Conservation (phyloP, 2,797 vertebrate genomes). For the Saxicola maurus region DNA sequence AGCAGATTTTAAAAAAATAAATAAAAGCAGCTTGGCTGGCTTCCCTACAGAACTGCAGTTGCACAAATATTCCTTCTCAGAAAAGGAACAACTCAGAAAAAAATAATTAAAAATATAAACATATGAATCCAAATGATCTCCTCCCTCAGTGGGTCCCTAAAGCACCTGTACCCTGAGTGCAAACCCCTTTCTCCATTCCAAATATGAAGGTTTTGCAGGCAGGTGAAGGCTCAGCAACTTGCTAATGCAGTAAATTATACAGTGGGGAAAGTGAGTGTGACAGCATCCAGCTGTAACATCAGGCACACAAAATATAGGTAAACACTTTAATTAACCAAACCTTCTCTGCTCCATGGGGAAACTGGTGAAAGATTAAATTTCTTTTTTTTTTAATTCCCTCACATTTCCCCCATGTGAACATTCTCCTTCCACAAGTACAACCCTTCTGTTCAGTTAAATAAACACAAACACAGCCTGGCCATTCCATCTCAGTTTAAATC, state of each 20-base stretch:
- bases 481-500: not conserved
- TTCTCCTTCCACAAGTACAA: not conserved
- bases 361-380: not conserved
- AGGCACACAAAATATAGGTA: not conserved
- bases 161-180: not conserved
- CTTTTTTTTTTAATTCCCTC: not conserved
- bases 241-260: not conserved
- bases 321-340: constrained; percentile 31
- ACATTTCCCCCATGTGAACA: not conserved
- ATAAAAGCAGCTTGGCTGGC: not conserved
- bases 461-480: not conserved
- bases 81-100: not conserved
- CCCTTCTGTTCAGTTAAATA: not conserved
- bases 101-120: not conserved
- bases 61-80: not conserved
- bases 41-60: not conserved
- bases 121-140: not conserved
- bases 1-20: not conserved
- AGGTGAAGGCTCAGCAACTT: not conserved
- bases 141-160: not conserved
- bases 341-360: not conserved
- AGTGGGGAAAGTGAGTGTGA: not conserved
- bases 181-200: not conserved
- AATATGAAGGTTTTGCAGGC: not conserved
- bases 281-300: not conserved